Conservation (phyloP, 2,888 invertebrate species). For the Caenorhabditis sinica region DNA sequence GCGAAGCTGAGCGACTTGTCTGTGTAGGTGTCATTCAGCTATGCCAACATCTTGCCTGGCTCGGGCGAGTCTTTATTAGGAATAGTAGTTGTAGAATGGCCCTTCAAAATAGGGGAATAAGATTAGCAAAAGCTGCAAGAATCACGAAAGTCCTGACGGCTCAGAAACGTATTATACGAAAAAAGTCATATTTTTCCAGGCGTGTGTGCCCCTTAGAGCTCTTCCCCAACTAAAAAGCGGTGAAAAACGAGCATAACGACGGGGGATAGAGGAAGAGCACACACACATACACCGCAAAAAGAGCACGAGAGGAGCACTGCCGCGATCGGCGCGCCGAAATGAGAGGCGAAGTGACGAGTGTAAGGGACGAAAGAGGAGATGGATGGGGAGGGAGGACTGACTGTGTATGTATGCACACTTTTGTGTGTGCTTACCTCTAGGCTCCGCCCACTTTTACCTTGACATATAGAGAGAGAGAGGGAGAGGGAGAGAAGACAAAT, state of each 20-base stretch:
- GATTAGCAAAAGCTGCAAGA: too few species aligned
- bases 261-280: slow-evolving; percentile 15
- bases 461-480: neutral
- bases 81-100: too few species aligned
- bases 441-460: slow-evolving; percentile 28
- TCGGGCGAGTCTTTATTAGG: neutral
- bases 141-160: too few species aligned
- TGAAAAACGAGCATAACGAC: slow-evolving; percentile 8
- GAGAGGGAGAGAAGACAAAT: slow-evolving; percentile 6
- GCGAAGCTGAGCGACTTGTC: neutral
- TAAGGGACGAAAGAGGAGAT: slow-evolving; percentile 21
- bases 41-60: slow-evolving; percentile 8
- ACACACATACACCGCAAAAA: neutral
- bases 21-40: neutral
- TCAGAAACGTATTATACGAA: too few species aligned
- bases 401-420: slow-evolving; percentile 30
- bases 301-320: too few species aligned
- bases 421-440: slow-evolving; percentile 33
- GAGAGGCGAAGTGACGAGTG: slow-evolving; percentile 5
- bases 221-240: neutral
- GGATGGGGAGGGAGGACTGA: slow-evolving; percentile 2
- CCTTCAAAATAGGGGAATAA: too few species aligned
- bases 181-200: too few species aligned
- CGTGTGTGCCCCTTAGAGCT: neutral
- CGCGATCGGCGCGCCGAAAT: slow-evolving; percentile 13